These are phyloP conservation scores for Corythoichthys intestinalis DNA, from an alignment of 2,113 vertebrate genomes.

Conservation along the genomic window DNA sequence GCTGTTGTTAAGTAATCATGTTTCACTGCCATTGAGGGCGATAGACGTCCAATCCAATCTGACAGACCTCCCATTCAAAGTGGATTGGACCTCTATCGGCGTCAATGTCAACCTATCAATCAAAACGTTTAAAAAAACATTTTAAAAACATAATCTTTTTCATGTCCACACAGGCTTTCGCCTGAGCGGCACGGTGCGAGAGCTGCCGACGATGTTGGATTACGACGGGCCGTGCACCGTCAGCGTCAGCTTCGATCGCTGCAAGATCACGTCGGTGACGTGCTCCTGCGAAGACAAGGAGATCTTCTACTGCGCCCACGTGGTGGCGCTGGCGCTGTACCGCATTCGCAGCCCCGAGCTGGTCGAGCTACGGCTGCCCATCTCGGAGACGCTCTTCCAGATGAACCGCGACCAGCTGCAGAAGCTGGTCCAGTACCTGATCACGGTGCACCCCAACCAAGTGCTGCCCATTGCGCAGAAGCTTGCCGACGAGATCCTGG, in stretches of 20 bases:
- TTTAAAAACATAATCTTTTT: no score
- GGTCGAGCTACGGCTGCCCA: constrained; percentile 98
- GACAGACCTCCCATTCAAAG: no score
- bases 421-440: constrained; percentile 99
- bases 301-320: constrained; percentile 98
- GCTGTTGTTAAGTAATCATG: no score
- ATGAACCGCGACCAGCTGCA: constrained; percentile 99
- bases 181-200: constrained; percentile 94
- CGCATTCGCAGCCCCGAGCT: constrained; percentile 95
- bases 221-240: constrained; percentile 94
- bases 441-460: constrained; percentile 97
- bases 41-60: no score
- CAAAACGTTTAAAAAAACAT: no score
- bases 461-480: constrained; percentile 98
- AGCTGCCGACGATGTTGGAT: constrained; percentile 87
- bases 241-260: constrained; percentile 99
- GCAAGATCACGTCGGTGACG: constrained; percentile 99
- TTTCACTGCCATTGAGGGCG: no score
- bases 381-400: constrained; percentile 98
- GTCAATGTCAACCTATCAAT: no score
- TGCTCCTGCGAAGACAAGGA: constrained; percentile 99
- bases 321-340: constrained; percentile 95
- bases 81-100: no score
- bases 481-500: constrained; percentile 96
- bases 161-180: constrained; percentile 81